Conservation (phyloP, 2,797 vertebrate genomes). For the Monodelphis domestica region DNA sequence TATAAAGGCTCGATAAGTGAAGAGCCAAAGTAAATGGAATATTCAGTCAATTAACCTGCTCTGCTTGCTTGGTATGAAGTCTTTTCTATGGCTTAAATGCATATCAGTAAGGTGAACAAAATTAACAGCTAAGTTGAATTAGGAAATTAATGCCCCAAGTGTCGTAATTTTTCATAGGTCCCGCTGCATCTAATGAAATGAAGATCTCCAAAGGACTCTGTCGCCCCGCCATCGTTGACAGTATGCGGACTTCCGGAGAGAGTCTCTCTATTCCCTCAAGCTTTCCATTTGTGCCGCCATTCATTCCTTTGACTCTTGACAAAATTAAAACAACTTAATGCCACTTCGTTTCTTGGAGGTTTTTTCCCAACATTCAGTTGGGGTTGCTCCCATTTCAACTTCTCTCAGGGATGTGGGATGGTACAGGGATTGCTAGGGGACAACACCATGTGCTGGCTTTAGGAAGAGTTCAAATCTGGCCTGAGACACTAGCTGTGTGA, state of each 20-base stretch:
- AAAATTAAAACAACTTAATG: constrained; percentile 72
- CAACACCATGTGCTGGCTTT: no score
- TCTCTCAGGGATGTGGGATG: no score
- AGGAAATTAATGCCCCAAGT: constrained; percentile 9
- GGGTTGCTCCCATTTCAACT: no score
- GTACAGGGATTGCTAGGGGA: no score
- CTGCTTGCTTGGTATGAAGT: background rate
- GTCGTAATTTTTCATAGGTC: constrained; percentile 59
- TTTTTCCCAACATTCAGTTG: background rate
- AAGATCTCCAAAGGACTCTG: constrained; percentile 6
- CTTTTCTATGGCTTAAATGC: background rate
- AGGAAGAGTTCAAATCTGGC: no score
- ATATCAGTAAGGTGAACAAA: background rate
- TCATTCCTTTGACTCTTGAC: constrained; percentile 48
- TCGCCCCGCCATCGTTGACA: constrained; percentile 21
- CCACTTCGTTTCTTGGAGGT: constrained; percentile 12
- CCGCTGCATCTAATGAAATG: constrained; percentile 44
- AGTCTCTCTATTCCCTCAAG: constrained; percentile 5
- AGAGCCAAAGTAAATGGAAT: background rate
- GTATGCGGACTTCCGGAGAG: constrained; percentile 43
- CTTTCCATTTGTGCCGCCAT: constrained; percentile 1
- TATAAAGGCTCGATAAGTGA: background rate
- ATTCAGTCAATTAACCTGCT: background rate
- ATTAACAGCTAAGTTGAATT: background rate
- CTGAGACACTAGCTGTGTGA: background rate